These are phyloP conservation scores for Drosophila buzzatii DNA, from an alignment of 2,888 invertebrate species.

Conservation along the genomic window DNA sequence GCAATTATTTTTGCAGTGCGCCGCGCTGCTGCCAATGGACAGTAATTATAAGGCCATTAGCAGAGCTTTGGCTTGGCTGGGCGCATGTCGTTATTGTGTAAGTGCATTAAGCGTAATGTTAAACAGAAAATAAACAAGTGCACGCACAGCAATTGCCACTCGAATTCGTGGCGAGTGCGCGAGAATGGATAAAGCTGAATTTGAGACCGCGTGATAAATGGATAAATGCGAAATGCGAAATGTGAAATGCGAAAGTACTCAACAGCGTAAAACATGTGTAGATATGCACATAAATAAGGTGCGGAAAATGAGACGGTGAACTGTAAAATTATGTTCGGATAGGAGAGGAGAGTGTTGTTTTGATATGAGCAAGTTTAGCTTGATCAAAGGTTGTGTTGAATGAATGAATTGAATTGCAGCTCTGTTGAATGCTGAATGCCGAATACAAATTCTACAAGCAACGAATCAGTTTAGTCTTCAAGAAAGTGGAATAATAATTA, in stretches of 20 bases:
- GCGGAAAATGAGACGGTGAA: background rate
- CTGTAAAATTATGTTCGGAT: background rate
- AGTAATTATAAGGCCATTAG: constrained; percentile 80
- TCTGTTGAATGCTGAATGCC: no score
- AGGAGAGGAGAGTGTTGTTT: background rate
- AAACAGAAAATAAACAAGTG: constrained; percentile 71
- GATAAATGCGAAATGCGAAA: background rate
- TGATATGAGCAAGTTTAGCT: background rate
- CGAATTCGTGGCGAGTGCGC: constrained; percentile 42
- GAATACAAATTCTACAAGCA: no score
- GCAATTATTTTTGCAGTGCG: constrained; percentile 56
- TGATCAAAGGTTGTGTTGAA: background rate
- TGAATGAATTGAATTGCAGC: no score
- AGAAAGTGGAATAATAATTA: no score
- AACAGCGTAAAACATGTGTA: constrained; percentile 8
- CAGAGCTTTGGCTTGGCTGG: constrained; percentile 42
- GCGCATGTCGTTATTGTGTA: constrained; percentile 74
- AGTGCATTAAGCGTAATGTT: constrained; percentile 79
- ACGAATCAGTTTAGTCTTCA: no score
- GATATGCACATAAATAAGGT: constrained; percentile 17
- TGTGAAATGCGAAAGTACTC: background rate
- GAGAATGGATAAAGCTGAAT: constrained; percentile 36
- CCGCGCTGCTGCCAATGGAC: constrained; percentile 64
- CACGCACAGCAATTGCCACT: constrained; percentile 46
- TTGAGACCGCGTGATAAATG: constrained; percentile 41